Conservation (phyloP, 1,140 invertebrate genomes). For the Drosophila rufa region DNA sequence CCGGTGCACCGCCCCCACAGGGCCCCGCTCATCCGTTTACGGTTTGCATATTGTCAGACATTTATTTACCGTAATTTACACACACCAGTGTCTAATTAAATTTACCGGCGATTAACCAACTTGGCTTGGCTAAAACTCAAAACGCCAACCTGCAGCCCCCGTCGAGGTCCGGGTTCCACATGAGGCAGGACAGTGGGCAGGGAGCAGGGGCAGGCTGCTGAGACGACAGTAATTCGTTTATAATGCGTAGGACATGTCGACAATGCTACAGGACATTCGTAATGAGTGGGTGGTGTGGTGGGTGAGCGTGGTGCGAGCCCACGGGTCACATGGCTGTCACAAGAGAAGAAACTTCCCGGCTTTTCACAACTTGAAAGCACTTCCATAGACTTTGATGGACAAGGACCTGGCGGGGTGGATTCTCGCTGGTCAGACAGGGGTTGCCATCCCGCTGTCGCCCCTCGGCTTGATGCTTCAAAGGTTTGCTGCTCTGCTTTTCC, state of each 20-base stretch:
- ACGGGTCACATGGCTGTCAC: constrained; percentile 47
- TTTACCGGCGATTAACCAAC: constrained; percentile 83
- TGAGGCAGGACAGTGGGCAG: constrained; percentile 7
- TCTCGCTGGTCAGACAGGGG: constrained; percentile 69
- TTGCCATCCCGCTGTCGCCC: constrained; percentile 50
- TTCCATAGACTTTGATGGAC: constrained; percentile 73
- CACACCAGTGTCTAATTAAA: constrained; percentile 80
- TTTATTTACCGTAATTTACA: constrained; percentile 79
- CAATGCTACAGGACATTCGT: constrained; percentile 83
- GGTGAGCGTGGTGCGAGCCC: neutral
- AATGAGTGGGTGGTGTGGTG: constrained; percentile 61
- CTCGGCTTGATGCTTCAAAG: constrained; percentile 69
- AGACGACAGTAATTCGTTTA: constrained; percentile 84
- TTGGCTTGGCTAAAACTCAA: constrained; percentile 72
- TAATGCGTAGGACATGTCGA: constrained; percentile 84
- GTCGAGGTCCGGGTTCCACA: constrained; percentile 12
- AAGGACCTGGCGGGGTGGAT: constrained; percentile 45
- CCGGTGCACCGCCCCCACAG: neutral
- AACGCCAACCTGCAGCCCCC: constrained; percentile 35
- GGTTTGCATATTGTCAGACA: constrained; percentile 67
- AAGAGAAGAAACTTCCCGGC: constrained; percentile 74
- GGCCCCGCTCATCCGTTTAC: constrained; percentile 17
- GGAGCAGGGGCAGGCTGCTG: constrained; percentile 12
- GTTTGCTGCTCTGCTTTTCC: constrained; percentile 39
- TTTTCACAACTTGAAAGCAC: constrained; percentile 75